Evolutionary conservation across 1,140 invertebrate genomes (phyloP), one percentile per base, ranked within the genome.

Genomic region (Apocrypta bakeri): DNA sequence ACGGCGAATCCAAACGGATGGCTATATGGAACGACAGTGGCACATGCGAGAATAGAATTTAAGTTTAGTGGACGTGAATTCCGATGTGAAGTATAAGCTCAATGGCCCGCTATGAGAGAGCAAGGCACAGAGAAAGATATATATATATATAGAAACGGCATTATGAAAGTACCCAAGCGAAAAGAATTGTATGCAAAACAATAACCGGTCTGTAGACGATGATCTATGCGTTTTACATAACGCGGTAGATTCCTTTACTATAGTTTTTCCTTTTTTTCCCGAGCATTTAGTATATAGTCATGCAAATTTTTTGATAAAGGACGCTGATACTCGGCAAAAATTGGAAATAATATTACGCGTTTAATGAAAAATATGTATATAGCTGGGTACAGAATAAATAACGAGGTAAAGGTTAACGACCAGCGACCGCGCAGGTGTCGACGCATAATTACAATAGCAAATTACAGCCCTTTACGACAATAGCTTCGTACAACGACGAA

Each of bases 21-120:
- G 69, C 78, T 73, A n/a, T 63, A 40, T n/a, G 33, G n/a, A 37
- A 37, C 27, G n/a, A 25, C n/a, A 66, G 24, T 9, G n/a, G 25
- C 64, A 29, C 25, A 21, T 56, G 27, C 79, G 73, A 56, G 72
- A 42, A 68, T 68, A 29, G 48, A 81, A 69, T 75, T 48, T 21
- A 27, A 81, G 17, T 56, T n/a, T n/a, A 66, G 73, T 81, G 37
- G 48, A 69, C 63, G 80, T 81, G 73, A 69, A 76, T 75, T 69
- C 37, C 21, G 25, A 37, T 37, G 33, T 37, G 40, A 6, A 17
- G 17, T 56, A 17, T 6, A 21, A 69, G 17, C 14, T 21, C 17
- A 63, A 42, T 40, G 25, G 69, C 24, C 42, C 68, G 31, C 33
- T 9, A 37, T 9, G 33, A 37, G n/a, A 48, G 42, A 48, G 42